A percentile compares a stretch with the other conserved stretches of the same genome.
Evolutionary conservation across 2,888 invertebrate genomes (phyloP).

Genomic region (Cephus nigrinus): DNA sequence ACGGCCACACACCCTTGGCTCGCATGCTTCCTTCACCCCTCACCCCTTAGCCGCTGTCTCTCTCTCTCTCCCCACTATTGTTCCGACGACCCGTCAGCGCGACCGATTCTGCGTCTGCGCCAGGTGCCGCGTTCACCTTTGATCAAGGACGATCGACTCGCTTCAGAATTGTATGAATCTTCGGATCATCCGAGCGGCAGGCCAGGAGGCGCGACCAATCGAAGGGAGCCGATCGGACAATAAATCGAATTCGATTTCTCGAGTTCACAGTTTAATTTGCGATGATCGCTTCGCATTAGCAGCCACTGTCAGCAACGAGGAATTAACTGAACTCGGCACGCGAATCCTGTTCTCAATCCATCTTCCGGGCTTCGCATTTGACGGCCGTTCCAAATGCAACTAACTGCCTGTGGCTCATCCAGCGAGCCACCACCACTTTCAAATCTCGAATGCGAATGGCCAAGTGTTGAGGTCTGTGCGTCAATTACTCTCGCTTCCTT

Average conservation of each 20-base stretch:
- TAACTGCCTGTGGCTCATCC: constrained; percentile 40
- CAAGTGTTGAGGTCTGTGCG: background rate
- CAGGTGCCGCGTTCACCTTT: too few relatives aligned
- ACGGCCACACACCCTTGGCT: constrained; percentile 51
- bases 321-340: constrained; percentile 48
- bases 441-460: too few relatives aligned
- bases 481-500: constrained; percentile 41
- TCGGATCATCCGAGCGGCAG: background rate
- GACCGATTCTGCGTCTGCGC: background rate
- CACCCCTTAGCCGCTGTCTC: background rate
- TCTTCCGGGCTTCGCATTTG: constrained; percentile 56
- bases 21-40: constrained; percentile 26
- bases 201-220: too few relatives aligned
- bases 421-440: too few relatives aligned
- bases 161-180: too few relatives aligned
- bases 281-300: constrained; percentile 46
- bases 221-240: too few relatives aligned
- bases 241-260: too few relatives aligned
- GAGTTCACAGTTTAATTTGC: constrained; percentile 50
- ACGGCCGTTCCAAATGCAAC: constrained; percentile 61
- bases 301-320: constrained; percentile 20
- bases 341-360: constrained; percentile 58
- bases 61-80: constrained; percentile 1
- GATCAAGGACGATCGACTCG: too few relatives aligned
- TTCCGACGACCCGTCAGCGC: background rate